phyloP scores from a whole-genome alignment of 2,797 vertebrate species.

The Megaceryle alcyon region DNA sequence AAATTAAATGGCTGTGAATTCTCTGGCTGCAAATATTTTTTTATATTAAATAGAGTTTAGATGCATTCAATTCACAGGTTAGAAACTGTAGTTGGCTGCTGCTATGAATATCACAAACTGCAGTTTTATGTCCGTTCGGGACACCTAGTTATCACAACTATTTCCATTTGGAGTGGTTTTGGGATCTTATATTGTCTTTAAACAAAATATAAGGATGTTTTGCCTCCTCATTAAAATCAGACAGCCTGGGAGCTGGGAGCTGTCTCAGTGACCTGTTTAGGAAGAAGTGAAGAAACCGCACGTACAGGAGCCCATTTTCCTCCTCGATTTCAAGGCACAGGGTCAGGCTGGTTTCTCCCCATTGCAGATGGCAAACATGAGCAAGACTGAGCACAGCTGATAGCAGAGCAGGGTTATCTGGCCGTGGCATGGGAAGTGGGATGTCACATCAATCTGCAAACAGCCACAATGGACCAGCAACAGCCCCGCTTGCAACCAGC shows the following conservation, averaged over 20 bases:
- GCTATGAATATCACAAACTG: neutral
- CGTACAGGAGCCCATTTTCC: neutral
- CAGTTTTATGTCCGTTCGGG: neutral
- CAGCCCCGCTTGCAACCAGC: fast-evolving
- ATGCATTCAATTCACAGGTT: neutral
- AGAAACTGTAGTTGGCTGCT: neutral
- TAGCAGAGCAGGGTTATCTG: neutral
- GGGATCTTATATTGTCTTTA: neutral
- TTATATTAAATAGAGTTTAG: neutral
- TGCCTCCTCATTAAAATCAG: neutral
- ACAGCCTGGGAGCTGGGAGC: neutral
- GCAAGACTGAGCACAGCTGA: neutral
- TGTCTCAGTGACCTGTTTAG: neutral
- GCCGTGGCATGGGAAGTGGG: fast-evolving
- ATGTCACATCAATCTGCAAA: fast-evolving
- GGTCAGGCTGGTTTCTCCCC: neutral
- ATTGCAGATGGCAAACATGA: neutral
- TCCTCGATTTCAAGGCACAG: fast-evolving
- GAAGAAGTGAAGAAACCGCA: neutral
- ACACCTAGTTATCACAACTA: neutral
- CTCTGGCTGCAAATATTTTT: neutral
- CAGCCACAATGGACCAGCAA: fast-evolving
- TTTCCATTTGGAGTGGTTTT: neutral
- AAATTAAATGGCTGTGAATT: neutral
- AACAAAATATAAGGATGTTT: neutral